These are phyloP conservation scores for Buathra laborator DNA, from an alignment of 2,888 invertebrate species.

Conservation along the genomic window DNA sequence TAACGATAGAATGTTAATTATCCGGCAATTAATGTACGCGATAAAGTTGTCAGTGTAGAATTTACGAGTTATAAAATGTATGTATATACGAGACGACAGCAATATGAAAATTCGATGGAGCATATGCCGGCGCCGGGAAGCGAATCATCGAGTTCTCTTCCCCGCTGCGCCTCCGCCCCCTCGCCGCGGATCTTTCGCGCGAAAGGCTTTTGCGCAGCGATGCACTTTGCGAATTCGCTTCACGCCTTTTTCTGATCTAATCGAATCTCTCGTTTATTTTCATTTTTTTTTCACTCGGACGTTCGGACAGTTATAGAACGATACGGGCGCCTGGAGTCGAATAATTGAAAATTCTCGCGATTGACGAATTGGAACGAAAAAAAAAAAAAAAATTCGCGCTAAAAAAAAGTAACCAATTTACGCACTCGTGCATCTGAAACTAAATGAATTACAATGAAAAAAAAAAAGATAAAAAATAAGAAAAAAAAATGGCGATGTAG, in stretches of 20 bases:
- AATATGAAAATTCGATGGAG: slow-evolving; percentile 32
- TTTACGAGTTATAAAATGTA: slow-evolving; percentile 22
- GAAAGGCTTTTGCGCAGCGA: slow-evolving; percentile 52
- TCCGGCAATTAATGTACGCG: slow-evolving; percentile 59
- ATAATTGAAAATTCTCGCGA: neutral
- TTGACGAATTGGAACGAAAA: neutral
- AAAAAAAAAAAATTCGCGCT: neutral
- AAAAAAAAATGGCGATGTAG: neutral
- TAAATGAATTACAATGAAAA: neutral
- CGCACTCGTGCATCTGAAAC: neutral
- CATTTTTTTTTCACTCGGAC: neutral
- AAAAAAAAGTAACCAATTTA: neutral
- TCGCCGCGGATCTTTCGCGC: slow-evolving; percentile 24
- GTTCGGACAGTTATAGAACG: slow-evolving; percentile 24
- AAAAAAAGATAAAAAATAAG: neutral
- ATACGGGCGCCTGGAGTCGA: neutral
- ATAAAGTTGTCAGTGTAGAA: slow-evolving; percentile 58
- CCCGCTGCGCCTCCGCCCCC: neutral
- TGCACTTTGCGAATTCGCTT: slow-evolving; percentile 52
- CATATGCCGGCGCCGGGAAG: neutral
- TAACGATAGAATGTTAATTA: slow-evolving; percentile 57
- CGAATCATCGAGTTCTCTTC: slow-evolving; percentile 25
- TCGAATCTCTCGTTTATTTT: slow-evolving; percentile 16
- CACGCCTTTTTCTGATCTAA: slow-evolving; percentile 30
- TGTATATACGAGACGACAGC: neutral